Percentiles rank a stretch among this genome's conserved stretches.
Evolutionary conservation across 2,888 invertebrate species (phyloP).

Genomic region (Meta bourneti): DNA sequence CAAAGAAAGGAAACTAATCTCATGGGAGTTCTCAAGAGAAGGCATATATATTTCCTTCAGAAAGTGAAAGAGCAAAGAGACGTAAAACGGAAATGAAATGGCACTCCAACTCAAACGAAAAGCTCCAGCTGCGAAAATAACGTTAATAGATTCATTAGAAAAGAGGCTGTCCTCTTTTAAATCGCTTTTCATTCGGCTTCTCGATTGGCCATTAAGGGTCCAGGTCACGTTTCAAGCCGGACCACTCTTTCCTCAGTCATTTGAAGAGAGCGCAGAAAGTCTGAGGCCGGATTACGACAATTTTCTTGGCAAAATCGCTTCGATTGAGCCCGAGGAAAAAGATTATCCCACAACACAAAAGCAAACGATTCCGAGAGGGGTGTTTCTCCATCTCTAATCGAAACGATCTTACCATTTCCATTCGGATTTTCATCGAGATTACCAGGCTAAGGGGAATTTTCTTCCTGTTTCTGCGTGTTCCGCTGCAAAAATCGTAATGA

Average conservation of each 20-base stretch:
- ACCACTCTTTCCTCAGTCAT: slow-evolving; percentile 22
- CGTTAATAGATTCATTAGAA: slow-evolving; percentile 59
- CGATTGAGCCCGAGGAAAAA: slow-evolving; percentile 24
- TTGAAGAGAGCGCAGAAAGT: slow-evolving; percentile 3
- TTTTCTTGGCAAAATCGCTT: slow-evolving; percentile 55
- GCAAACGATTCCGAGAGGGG: background rate
- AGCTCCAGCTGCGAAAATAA: slow-evolving; percentile 53
- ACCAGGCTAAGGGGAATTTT: background rate
- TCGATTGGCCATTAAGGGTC: slow-evolving; percentile 39
- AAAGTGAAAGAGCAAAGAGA: background rate
- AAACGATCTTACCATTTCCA: background rate
- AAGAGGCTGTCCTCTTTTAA: slow-evolving; percentile 39
- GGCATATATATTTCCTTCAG: background rate
- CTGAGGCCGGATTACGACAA: slow-evolving; percentile 49
- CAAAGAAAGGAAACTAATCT: background rate
- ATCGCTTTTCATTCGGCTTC: slow-evolving; percentile 32
- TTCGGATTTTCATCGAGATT: background rate
- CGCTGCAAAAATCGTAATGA: background rate
- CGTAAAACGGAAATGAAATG: background rate
- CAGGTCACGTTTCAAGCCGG: slow-evolving; percentile 35
- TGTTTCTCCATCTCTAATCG: background rate
- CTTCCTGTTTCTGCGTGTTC: background rate
- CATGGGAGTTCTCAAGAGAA: background rate
- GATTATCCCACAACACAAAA: slow-evolving; percentile 18
- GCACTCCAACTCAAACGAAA: background rate